Evolutionary conservation across 2,888 invertebrate species (phyloP).

Genomic region (Erpobdella octoculata): DNA sequence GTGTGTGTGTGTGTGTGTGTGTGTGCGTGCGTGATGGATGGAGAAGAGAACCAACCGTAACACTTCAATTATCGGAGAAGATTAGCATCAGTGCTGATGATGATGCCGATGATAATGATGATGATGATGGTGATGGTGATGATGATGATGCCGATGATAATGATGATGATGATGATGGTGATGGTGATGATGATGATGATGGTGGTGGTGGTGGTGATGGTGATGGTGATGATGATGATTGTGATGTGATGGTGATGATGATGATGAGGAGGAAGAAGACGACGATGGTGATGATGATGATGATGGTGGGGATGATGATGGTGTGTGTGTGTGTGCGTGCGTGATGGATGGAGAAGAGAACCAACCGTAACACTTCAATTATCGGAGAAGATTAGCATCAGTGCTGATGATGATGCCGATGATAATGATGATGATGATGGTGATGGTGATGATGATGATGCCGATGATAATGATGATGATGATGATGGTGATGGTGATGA

Average conservation of each 20-base stretch:
- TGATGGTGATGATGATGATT: not conserved
- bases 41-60: not conserved
- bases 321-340: not conserved
- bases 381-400: conserved; percentile 2
- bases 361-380: not conserved
- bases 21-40: not conserved
- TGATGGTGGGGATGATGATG: conserved; percentile 58
- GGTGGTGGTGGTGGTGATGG: not conserved
- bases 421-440: conserved; percentile 13
- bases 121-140: conserved; percentile 25
- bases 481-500: conserved; percentile 17
- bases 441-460: conserved; percentile 17
- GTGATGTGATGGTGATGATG: conserved; percentile 61
- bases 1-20: too few relatives aligned
- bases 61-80: not conserved
- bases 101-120: not conserved
- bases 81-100: conserved; percentile 8
- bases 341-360: not conserved
- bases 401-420: conserved; percentile 1
- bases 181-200: conserved; percentile 18
- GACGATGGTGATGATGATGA: conserved; percentile 73
- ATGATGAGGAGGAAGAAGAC: conserved; percentile 71
- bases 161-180: conserved; percentile 22
- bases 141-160: conserved; percentile 17
- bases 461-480: conserved; percentile 17